Percentiles rank a stretch among this genome's conserved stretches.
These are phyloP conservation scores for Pemphigus obesinymphae DNA, from an alignment of 1,140 invertebrate genomes.

Conservation along the genomic window DNA sequence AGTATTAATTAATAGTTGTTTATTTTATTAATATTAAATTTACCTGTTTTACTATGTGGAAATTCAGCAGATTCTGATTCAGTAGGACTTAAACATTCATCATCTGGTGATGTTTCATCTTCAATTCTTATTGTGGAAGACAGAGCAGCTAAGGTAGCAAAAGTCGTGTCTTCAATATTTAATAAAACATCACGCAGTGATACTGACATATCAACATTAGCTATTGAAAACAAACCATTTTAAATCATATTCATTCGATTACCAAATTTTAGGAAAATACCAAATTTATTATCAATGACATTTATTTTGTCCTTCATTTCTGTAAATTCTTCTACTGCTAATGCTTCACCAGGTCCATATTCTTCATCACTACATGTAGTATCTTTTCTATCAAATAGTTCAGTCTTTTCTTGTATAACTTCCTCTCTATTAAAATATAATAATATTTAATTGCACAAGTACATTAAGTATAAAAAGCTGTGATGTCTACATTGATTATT, in stretches of 20 bases:
- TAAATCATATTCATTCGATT: not conserved
- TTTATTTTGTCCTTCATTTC: conserved; percentile 39
- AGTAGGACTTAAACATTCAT: conserved; percentile 51
- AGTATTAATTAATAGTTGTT: too few relatives aligned
- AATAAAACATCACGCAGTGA: conserved; percentile 51
- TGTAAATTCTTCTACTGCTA: conserved; percentile 39
- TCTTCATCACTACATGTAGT: conserved; percentile 34
- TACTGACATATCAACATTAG: conserved; percentile 40
- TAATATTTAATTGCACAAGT: not conserved
- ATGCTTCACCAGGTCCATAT: conserved; percentile 38
- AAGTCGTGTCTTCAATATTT: conserved; percentile 68
- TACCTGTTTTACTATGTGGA: conserved; percentile 51
- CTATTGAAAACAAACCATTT: not conserved
- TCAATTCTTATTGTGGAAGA: conserved; percentile 60
- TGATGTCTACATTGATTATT: too few relatives aligned
- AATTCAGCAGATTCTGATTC: conserved; percentile 59
- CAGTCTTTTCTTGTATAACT: conserved; percentile 35
- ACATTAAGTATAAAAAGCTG: too few relatives aligned
- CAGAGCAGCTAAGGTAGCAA: conserved; percentile 67
- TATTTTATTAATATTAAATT: not conserved
- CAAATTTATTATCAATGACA: conserved; percentile 39
- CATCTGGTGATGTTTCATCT: conserved; percentile 67
- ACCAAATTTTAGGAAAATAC: not conserved
- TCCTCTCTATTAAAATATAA: conserved; percentile 6
- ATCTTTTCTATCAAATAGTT: conserved; percentile 8